phyloP scores from a whole-genome alignment of 2,888 invertebrate species.

The Stratiomys singularior region DNA sequence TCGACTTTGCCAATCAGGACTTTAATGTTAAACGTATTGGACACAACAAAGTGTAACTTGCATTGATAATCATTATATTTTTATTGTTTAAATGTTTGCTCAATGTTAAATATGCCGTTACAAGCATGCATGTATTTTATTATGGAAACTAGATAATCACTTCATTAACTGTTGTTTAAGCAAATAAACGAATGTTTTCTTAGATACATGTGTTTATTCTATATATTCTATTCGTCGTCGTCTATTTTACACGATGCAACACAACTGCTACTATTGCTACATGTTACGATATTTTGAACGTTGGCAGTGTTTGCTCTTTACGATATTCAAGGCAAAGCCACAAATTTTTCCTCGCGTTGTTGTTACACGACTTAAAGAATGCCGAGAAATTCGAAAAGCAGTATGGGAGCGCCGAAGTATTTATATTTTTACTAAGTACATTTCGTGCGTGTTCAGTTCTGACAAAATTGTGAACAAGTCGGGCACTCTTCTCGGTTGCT shows the following conservation, averaged over 20 bases:
- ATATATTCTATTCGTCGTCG: not conserved
- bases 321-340: not conserved
- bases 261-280: too few relatives aligned
- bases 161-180: constrained; percentile 21
- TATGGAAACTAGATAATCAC: not conserved
- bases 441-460: constrained; percentile 36
- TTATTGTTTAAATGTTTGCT: constrained; percentile 25
- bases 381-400: constrained; percentile 47
- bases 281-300: too few relatives aligned
- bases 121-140: constrained; percentile 48
- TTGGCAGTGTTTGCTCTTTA: constrained; percentile 9
- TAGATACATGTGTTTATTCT: constrained; percentile 31
- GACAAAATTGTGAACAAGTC: constrained; percentile 28
- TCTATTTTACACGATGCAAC: too few relatives aligned
- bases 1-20: not conserved
- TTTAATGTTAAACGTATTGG: not conserved
- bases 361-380: not conserved
- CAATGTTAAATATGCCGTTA: constrained; percentile 26
- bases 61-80: constrained; percentile 12
- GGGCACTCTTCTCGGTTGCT: not conserved
- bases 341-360: not conserved
- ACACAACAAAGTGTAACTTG: constrained; percentile 8
- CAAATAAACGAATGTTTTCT: constrained; percentile 39
- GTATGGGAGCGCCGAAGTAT: constrained; percentile 53
- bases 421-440: constrained; percentile 28